A percentile compares a stretch with the other conserved stretches of the same genome.
Conservation (phyloP, 2,113 vertebrate species). For the Cavia aperea region DNA sequence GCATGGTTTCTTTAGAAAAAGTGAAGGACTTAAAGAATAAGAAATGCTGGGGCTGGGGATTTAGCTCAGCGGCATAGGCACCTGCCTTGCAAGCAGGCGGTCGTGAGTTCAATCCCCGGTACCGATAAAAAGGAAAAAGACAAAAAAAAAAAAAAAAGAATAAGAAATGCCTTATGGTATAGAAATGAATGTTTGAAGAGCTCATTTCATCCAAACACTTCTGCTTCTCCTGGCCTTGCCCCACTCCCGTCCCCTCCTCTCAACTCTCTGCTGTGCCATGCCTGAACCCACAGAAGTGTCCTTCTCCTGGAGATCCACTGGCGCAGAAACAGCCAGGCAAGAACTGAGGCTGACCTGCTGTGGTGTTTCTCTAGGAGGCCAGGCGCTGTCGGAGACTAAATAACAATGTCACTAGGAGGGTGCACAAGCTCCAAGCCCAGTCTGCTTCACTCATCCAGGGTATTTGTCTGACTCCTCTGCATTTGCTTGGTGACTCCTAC, state of each 20-base stretch:
- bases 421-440: neutral
- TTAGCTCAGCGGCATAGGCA: too few species aligned
- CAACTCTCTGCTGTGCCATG: neutral
- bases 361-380: neutral
- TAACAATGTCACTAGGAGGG: neutral
- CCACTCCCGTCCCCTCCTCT: neutral
- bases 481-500: neutral
- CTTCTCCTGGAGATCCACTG: neutral
- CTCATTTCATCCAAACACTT: neutral
- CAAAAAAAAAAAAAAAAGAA: neutral
- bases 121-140: too few species aligned
- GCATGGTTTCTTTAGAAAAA: constrained; percentile 5
- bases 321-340: neutral
- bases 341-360: neutral
- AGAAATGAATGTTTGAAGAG: neutral
- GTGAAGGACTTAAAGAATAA: neutral
- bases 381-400: neutral
- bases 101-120: too few species aligned
- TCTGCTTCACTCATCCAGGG: neutral
- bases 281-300: neutral
- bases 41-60: neutral
- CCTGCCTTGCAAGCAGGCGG: too few species aligned
- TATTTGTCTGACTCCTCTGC: neutral
- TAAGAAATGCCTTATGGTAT: neutral
- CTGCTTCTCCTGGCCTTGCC: neutral